Evolutionary conservation across 2,888 invertebrate genomes (phyloP).

Genomic region (Leptopilina myrica): DNA sequence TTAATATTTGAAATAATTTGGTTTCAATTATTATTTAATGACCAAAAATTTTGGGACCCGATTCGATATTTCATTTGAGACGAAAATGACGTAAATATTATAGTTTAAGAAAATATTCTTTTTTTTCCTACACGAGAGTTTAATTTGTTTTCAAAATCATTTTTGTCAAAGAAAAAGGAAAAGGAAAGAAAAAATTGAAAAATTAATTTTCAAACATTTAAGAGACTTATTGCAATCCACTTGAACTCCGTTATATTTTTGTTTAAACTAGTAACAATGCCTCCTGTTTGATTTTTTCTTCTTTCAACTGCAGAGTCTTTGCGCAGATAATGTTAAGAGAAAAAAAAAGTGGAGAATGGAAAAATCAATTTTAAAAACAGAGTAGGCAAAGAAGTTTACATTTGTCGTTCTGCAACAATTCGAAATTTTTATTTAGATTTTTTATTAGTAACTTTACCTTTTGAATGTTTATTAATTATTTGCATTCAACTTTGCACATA

Average conservation of each 20-base stretch:
- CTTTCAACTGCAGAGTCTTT: neutral
- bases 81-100: no score
- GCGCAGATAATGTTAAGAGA: neutral
- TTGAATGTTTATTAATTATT: neutral
- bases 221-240: slow-evolving; percentile 42
- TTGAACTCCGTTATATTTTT: slow-evolving; percentile 61
- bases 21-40: neutral
- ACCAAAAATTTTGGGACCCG: neutral
- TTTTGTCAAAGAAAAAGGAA: neutral
- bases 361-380: slow-evolving; percentile 20
- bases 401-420: slow-evolving; percentile 53
- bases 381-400: slow-evolving; percentile 63
- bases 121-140: neutral
- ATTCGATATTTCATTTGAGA: neutral
- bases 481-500: no score
- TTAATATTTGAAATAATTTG: neutral
- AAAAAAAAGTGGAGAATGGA: neutral
- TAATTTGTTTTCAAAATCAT: neutral
- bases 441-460: neutral
- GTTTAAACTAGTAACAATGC: slow-evolving; percentile 46
- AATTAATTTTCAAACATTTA: neutral
- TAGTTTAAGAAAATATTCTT: neutral
- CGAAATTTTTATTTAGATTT: neutral
- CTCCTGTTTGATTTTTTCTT: slow-evolving; percentile 51
- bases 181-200: neutral